Percentiles rank a stretch among this genome's conserved stretches.
These are phyloP conservation scores for Nesoenas mayeri DNA, from an alignment of 2,113 vertebrate genomes.

Conservation along the genomic window DNA sequence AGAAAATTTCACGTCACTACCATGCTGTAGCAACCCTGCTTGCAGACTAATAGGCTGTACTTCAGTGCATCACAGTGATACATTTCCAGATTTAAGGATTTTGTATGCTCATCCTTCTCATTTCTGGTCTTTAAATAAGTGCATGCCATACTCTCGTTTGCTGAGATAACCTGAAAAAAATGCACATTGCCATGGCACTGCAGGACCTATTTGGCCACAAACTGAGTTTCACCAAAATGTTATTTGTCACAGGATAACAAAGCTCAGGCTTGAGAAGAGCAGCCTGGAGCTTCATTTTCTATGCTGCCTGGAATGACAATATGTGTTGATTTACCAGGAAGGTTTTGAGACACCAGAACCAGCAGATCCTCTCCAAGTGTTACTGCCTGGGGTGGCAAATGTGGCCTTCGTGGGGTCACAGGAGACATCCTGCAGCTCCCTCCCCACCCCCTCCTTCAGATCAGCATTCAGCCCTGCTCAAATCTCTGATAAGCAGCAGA, in stretches of 20 bases:
- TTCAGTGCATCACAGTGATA: neutral
- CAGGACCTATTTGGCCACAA: neutral
- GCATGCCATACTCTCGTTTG: neutral
- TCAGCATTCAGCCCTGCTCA: neutral
- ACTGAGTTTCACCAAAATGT: neutral
- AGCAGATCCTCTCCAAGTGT: neutral
- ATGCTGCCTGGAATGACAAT: neutral
- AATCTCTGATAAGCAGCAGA: neutral
- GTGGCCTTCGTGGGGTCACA: neutral
- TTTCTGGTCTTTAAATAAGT: neutral
- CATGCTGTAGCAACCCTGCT: neutral
- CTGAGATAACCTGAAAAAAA: neutral
- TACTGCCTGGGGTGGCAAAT: accelerated
- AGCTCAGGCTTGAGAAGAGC: neutral
- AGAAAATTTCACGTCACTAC: neutral
- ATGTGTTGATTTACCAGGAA: neutral
- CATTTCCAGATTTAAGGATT: neutral
- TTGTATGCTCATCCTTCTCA: neutral
- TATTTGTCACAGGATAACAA: neutral
- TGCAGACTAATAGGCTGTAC: neutral
- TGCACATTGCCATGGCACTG: no score
- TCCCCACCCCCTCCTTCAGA: neutral
- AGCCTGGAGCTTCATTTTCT: neutral
- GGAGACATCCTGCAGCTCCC: accelerated
- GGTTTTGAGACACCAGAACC: neutral